phyloP scores from a whole-genome alignment of 2,113 vertebrate species.

The Syrmaticus mikado region DNA sequence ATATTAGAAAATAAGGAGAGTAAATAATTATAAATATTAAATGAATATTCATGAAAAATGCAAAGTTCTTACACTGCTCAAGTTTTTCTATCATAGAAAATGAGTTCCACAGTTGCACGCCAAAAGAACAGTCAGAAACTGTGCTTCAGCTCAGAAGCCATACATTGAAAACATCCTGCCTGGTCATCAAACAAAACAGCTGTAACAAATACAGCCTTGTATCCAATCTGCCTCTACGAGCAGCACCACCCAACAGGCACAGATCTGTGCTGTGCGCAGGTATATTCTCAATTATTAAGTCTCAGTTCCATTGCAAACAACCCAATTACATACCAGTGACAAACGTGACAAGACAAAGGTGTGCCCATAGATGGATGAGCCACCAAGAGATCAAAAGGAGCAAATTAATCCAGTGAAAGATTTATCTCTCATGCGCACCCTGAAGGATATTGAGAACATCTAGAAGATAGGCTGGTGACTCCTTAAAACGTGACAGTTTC shows the following conservation, averaged over 20 bases:
- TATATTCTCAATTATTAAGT: accelerated
- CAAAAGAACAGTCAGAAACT: constrained; percentile 22
- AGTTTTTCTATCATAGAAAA: neutral
- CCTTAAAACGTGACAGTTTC: neutral
- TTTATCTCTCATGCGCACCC: neutral
- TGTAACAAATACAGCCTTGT: neutral
- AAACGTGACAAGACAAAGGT: neutral
- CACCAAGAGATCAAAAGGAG: neutral
- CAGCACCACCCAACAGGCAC: neutral
- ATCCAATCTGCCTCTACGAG: neutral
- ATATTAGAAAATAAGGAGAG: neutral
- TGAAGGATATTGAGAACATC: neutral
- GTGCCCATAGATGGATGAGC: neutral
- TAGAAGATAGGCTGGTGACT: neutral
- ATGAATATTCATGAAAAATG: constrained; percentile 47
- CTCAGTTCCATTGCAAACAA: neutral
- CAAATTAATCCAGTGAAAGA: neutral
- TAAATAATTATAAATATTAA: constrained; percentile 48
- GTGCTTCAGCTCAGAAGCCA: neutral
- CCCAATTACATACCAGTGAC: neutral
- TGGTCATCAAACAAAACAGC: neutral
- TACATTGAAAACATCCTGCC: neutral
- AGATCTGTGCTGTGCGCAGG: neutral
- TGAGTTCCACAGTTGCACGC: neutral
- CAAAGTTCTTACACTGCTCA: neutral